These are phyloP conservation scores for Nyctereutes procyonoides DNA, from an alignment of 2,113 vertebrate species.

Conservation along the genomic window DNA sequence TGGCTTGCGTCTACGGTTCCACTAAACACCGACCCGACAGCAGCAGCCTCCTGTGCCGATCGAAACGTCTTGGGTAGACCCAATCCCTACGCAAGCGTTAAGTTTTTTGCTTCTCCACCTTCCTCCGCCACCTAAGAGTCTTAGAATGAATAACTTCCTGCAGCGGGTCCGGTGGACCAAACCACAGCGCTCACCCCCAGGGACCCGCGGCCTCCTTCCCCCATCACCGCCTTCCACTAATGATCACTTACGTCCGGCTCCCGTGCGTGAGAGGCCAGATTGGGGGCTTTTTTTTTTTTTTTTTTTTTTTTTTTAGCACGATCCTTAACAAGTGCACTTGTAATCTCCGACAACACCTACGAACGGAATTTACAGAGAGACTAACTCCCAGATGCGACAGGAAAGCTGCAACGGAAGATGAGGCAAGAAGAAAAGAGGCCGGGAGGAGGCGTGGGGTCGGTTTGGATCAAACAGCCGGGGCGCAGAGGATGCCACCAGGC, in stretches of 20 bases:
- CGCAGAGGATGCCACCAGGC: background rate
- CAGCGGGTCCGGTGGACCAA: background rate
- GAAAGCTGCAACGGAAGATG: background rate
- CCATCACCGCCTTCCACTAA: background rate
- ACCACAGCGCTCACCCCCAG: background rate
- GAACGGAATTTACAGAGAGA: conserved; percentile 35
- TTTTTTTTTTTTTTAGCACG: background rate
- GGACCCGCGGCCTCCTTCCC: background rate
- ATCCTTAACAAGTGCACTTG: conserved; percentile 6
- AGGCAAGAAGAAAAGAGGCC: background rate
- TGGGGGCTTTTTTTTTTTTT: background rate
- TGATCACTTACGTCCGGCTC: background rate
- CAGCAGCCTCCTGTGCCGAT: background rate
- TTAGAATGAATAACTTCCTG: background rate
- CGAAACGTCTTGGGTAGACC: background rate
- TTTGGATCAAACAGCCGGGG: background rate
- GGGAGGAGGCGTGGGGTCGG: background rate
- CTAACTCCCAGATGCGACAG: background rate
- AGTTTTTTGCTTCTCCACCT: conserved; percentile 39
- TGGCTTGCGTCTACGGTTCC: background rate
- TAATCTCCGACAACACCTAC: background rate
- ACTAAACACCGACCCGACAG: background rate
- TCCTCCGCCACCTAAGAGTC: background rate
- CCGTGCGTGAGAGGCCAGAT: background rate
- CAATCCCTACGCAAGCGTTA: background rate